These are phyloP conservation scores for Calcarius lapponicus DNA, from an alignment of 2,797 vertebrate species.

Conservation along the genomic window DNA sequence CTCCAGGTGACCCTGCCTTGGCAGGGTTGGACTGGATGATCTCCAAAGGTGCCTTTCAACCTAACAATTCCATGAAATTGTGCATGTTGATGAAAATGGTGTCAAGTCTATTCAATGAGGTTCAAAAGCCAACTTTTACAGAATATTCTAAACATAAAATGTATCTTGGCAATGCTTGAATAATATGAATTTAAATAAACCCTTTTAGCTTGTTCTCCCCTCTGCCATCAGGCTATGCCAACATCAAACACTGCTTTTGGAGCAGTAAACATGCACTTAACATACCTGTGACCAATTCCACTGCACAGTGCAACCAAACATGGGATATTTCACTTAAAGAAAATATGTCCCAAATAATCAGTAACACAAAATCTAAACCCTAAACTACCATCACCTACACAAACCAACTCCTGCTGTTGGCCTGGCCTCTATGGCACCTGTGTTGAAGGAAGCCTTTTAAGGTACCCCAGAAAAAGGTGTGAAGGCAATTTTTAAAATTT, in stretches of 20 bases:
- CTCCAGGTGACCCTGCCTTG: neutral
- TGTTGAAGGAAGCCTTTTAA: neutral
- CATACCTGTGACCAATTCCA: neutral
- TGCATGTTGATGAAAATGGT: neutral
- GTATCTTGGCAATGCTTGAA: neutral
- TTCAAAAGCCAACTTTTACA: neutral
- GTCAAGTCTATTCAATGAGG: neutral
- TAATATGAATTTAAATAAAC: neutral
- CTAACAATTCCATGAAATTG: neutral
- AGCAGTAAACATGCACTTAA: neutral
- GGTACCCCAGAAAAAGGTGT: neutral
- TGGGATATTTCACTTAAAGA: neutral
- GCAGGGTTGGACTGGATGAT: neutral
- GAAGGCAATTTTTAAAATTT: neutral
- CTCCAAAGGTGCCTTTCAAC: neutral
- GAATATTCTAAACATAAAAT: neutral
- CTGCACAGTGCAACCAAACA: neutral
- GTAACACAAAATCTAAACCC: neutral
- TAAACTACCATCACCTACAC: neutral
- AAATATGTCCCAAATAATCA: neutral
- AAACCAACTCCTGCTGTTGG: neutral
- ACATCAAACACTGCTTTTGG: neutral
- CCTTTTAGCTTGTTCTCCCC: neutral
- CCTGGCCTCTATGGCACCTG: fast-evolving
- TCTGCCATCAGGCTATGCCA: neutral